Percentiles rank a stretch among this genome's conserved stretches.
Evolutionary conservation across 2,113 vertebrate species (phyloP).

Genomic region (Phylloscopus trochilus): DNA sequence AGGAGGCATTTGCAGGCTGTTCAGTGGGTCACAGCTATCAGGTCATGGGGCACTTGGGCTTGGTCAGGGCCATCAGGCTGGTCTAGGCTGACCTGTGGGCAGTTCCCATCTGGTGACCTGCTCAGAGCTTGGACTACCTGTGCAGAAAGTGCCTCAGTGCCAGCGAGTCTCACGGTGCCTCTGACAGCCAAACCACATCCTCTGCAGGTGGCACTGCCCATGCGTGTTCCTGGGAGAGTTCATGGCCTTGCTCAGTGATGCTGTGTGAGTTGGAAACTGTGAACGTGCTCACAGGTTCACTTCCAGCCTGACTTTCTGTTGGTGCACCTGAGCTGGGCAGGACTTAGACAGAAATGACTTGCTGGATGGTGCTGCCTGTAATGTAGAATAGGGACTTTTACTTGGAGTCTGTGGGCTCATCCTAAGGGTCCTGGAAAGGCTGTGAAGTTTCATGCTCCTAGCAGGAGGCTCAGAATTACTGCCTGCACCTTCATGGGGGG

Average conservation of each 20-base stretch:
- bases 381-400: background rate
- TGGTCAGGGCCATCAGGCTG: background rate
- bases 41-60: background rate
- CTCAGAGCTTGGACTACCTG: background rate
- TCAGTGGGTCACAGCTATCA: background rate
- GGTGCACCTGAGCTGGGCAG: background rate
- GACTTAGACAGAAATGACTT: background rate
- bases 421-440: background rate
- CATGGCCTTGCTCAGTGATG: background rate
- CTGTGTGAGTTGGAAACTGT: background rate
- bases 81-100: background rate
- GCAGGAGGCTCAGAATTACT: background rate
- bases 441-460: background rate
- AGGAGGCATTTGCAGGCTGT: background rate
- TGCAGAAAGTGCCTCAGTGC: background rate
- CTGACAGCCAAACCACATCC: background rate
- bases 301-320: background rate
- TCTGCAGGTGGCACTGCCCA: background rate
- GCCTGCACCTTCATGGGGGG: background rate
- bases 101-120: background rate
- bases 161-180: accelerated
- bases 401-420: background rate
- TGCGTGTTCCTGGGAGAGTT: accelerated
- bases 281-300: background rate
- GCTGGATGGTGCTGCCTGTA: background rate